phyloP scores from a whole-genome alignment of 2,888 invertebrate genomes.

The Thelaira solivaga region DNA sequence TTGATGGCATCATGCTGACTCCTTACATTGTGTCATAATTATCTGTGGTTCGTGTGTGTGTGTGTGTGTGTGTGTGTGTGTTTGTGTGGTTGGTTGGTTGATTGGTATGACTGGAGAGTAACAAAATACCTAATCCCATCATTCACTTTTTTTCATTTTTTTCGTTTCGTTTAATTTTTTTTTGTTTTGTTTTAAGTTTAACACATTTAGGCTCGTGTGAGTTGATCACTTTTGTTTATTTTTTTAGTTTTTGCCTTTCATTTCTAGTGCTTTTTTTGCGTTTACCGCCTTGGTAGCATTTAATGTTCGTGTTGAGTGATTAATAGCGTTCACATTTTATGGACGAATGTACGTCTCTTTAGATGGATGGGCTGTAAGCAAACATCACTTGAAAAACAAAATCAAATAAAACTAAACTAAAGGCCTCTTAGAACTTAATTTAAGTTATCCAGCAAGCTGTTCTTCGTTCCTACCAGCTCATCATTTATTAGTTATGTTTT shows the following conservation, averaged over 20 bases:
- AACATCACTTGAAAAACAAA: constrained; percentile 35
- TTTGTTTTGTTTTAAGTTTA: constrained; percentile 7
- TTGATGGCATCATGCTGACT: constrained; percentile 68
- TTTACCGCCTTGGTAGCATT: constrained; percentile 66
- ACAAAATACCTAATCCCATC: constrained; percentile 54
- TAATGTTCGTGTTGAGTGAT: constrained; percentile 76
- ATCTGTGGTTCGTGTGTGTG: constrained; percentile 64
- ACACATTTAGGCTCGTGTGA: constrained; percentile 55
- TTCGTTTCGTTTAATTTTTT: constrained; percentile 1
- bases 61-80: not conserved
- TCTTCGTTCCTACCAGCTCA: too few species aligned
- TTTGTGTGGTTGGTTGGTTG: not conserved
- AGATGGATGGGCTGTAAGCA: constrained; percentile 40
- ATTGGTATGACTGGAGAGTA: constrained; percentile 41
- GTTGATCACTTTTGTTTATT: constrained; percentile 52
- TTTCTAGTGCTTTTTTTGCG: constrained; percentile 40
- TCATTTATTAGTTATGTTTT: constrained; percentile 1
- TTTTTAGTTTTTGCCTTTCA: constrained; percentile 13
- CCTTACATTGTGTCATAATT: constrained; percentile 75
- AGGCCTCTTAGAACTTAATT: constrained; percentile 32
- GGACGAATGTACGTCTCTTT: constrained; percentile 8
- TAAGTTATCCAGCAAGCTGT: not conserved
- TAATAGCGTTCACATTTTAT: constrained; percentile 71
- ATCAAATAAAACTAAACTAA: constrained; percentile 24
- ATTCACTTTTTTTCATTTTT: constrained; percentile 40